Percentiles rank a stretch among this genome's conserved stretches.
These are phyloP conservation scores for Oplegnathus fasciatus DNA, from an alignment of 2,113 vertebrate genomes.

Conservation along the genomic window DNA sequence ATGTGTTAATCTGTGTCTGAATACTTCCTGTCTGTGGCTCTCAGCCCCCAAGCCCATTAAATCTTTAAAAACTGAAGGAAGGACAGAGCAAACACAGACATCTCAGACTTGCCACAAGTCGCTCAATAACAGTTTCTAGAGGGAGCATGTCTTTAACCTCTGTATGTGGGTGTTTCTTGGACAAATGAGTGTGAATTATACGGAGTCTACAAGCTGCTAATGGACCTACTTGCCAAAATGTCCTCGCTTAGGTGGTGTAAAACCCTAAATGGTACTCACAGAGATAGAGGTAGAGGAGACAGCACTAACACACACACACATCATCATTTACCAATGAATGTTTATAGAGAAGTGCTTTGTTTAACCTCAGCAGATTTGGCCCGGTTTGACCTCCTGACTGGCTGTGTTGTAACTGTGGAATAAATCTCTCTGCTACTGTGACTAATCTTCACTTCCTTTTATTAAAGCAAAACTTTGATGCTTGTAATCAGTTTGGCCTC, in stretches of 20 bases:
- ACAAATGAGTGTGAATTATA: conserved; percentile 15
- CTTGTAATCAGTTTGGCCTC: conserved; percentile 48
- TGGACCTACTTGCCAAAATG: conserved; percentile 33
- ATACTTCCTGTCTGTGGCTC: background rate
- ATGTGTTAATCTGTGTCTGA: background rate
- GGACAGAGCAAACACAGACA: too few relatives aligned
- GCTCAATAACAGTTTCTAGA: background rate
- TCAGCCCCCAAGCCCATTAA: background rate
- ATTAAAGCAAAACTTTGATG: conserved; percentile 61
- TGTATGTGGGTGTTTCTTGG: background rate
- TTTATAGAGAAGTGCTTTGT: conserved; percentile 59
- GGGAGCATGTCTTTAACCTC: conserved; percentile 10
- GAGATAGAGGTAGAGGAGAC: conserved; percentile 35
- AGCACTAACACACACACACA: conserved; percentile 28
- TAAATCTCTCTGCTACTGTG: conserved; percentile 55
- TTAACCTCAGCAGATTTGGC: conserved; percentile 60
- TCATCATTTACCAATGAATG: conserved; percentile 36
- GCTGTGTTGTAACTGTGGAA: conserved; percentile 56
- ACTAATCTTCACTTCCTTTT: conserved; percentile 73
- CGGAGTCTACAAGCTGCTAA: conserved; percentile 23
- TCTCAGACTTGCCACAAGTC: background rate
- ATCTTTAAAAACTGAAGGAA: background rate
- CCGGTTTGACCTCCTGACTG: conserved; percentile 50
- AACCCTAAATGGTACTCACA: conserved; percentile 26
- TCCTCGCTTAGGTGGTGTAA: conserved; percentile 10